Conservation (phyloP, 2,888 invertebrate species). For the Craniophora ligustri region DNA sequence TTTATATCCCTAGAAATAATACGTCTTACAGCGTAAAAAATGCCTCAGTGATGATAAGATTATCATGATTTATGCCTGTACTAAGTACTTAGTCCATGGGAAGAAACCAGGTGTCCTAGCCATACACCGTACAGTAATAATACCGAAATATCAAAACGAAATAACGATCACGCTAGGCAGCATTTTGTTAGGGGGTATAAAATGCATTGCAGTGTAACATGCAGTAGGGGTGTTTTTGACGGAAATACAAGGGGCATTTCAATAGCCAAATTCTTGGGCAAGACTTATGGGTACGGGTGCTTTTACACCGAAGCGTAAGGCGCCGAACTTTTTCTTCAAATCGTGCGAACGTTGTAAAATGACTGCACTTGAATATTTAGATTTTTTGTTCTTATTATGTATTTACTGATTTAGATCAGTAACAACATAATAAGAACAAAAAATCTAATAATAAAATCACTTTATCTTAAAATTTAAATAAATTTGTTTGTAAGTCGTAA, state of each 20-base stretch:
- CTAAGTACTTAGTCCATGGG: background rate
- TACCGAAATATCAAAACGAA: slow-evolving; percentile 40
- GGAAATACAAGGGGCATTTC: slow-evolving; percentile 60
- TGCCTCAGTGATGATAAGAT: too few species aligned
- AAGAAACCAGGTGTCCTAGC: slow-evolving; percentile 21
- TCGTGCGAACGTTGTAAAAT: too few species aligned
- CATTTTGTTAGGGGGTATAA: slow-evolving; percentile 58
- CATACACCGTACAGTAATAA: slow-evolving; percentile 20
- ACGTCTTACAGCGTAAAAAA: too few species aligned
- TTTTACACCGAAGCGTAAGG: slow-evolving; percentile 56
- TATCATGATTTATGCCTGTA: background rate
- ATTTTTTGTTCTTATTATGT: too few species aligned
- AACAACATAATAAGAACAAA: too few species aligned
- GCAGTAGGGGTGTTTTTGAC: slow-evolving; percentile 57
- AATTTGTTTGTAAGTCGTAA: too few species aligned
- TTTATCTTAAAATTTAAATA: too few species aligned
- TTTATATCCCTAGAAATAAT: too few species aligned
- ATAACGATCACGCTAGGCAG: slow-evolving; percentile 53
- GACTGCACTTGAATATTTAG: too few species aligned
- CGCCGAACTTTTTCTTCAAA: background rate
- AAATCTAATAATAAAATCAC: too few species aligned
- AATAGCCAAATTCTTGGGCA: slow-evolving; percentile 71
- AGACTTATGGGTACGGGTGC: slow-evolving; percentile 43
- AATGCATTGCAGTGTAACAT: slow-evolving; percentile 60
- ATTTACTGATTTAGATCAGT: too few species aligned